These are phyloP conservation scores for Opisthocomus hoazin DNA, from an alignment of 2,113 vertebrate genomes.

Conservation along the genomic window DNA sequence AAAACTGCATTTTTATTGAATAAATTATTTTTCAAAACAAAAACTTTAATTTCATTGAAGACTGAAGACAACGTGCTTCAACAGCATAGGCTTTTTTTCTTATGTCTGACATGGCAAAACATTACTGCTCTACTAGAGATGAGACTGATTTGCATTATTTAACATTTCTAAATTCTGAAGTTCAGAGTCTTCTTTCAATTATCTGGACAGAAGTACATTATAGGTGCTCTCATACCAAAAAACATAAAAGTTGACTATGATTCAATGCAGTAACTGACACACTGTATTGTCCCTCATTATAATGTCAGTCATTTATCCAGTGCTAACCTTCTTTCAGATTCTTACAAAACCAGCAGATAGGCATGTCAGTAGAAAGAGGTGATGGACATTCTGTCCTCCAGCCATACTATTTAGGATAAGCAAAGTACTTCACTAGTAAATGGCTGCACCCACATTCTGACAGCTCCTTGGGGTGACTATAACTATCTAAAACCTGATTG, in stretches of 20 bases:
- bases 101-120: background rate
- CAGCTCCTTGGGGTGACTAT: background rate
- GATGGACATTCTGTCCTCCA: background rate
- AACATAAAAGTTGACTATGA: background rate
- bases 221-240: background rate
- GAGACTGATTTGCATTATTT: background rate
- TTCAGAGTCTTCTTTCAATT: background rate
- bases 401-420: background rate
- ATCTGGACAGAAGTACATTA: background rate
- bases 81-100: background rate
- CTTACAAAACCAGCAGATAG: background rate
- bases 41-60: background rate
- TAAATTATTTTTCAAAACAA: background rate
- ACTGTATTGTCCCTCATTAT: background rate
- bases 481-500: background rate
- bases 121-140: background rate
- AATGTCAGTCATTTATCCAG: background rate
- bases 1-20: background rate
- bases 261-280: background rate
- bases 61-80: background rate
- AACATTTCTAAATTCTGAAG: background rate
- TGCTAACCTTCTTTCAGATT: background rate
- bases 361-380: background rate
- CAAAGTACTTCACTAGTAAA: background rate
- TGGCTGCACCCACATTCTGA: background rate